Conservation (phyloP, 2,888 invertebrate genomes). For the Apomyelois bistriatella region DNA sequence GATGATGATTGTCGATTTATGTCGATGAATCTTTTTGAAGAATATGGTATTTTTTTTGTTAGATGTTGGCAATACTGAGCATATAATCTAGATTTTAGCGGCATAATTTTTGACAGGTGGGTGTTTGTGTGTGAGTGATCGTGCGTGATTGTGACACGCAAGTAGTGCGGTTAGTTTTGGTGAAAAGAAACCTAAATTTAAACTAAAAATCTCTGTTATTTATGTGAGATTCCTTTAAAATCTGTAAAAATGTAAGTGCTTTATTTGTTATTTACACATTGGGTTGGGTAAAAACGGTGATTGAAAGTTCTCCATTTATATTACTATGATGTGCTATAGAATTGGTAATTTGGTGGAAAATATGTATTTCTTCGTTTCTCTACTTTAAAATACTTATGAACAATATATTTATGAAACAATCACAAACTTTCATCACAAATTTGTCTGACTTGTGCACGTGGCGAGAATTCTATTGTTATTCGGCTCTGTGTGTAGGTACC, state of each 20-base stretch:
- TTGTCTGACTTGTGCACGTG: background rate
- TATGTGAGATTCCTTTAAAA: too few species aligned
- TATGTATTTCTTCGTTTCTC: background rate
- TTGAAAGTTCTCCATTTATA: background rate
- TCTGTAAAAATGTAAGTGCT: background rate
- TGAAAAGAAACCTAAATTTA: too few species aligned
- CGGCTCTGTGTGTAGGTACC: background rate
- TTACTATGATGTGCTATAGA: background rate
- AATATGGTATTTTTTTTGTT: too few species aligned
- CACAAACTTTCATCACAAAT: background rate
- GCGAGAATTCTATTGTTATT: conserved; percentile 2
- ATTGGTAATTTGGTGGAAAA: background rate
- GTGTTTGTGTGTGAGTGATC: too few species aligned
- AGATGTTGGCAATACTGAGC: too few species aligned
- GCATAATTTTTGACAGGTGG: conserved; percentile 7
- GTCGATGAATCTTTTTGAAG: too few species aligned
- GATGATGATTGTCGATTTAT: too few species aligned
- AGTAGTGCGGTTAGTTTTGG: background rate
- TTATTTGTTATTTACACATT: background rate
- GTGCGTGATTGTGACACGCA: conserved; percentile 9
- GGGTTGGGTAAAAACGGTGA: background rate
- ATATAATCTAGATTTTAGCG: background rate
- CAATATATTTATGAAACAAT: background rate
- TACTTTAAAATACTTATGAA: background rate
- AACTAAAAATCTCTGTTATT: too few species aligned